phyloP scores from a whole-genome alignment of 2,888 invertebrate genomes.

The Elegia similella region DNA sequence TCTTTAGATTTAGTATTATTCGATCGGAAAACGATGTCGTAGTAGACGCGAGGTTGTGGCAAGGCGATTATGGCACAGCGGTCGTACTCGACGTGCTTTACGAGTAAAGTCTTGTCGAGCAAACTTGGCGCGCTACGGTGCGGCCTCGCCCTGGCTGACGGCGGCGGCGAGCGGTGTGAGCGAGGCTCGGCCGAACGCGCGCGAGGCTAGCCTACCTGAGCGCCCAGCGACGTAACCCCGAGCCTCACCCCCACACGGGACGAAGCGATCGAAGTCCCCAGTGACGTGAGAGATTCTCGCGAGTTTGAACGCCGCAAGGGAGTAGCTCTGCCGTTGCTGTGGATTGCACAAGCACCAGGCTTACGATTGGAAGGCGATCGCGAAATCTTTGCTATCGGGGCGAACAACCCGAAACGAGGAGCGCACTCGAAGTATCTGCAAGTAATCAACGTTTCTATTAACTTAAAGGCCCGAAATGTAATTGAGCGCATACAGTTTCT shows the following conservation, averaged over 20 bases:
- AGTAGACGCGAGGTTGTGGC: conserved; percentile 66
- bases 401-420: conserved; percentile 95
- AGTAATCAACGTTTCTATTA: conserved; percentile 25
- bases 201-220: conserved; percentile 84
- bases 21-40: conserved; percentile 62
- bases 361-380: conserved; percentile 89
- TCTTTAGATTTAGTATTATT: conserved; percentile 47
- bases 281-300: conserved; percentile 89
- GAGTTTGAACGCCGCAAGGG: conserved; percentile 87
- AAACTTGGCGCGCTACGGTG: conserved; percentile 64
- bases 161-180: conserved; percentile 46
- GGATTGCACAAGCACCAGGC: conserved; percentile 83
- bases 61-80: conserved; percentile 75
- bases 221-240: conserved; percentile 85
- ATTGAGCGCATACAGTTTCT: neutral
- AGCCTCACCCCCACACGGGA: conserved; percentile 86
- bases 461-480: neutral
- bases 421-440: conserved; percentile 96
- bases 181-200: conserved; percentile 74
- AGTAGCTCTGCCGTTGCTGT: conserved; percentile 83
- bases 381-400: conserved; percentile 94
- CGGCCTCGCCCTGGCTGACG: conserved; percentile 45
- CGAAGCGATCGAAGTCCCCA: conserved; percentile 84
- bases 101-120: conserved; percentile 69
- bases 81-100: conserved; percentile 66